A percentile compares a stretch with the other conserved stretches of the same genome.
Evolutionary conservation across 2,797 vertebrate species (phyloP).

Genomic region (Crocidura indochinensis): DNA sequence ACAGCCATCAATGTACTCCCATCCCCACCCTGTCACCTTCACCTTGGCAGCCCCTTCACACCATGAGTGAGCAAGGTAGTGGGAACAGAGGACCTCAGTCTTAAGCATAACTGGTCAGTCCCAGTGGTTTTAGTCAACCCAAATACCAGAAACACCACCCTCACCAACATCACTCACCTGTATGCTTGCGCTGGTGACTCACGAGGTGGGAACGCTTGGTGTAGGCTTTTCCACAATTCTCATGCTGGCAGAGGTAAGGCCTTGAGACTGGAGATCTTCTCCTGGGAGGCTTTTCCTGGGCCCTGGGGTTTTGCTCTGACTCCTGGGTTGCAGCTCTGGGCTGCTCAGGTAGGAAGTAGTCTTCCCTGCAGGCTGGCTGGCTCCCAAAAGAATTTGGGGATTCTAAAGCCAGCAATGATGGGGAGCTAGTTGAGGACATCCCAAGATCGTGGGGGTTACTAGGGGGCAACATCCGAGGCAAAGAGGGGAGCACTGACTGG

Average conservation of each 20-base stretch:
- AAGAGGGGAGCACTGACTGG: not conserved
- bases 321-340: not conserved
- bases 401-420: constrained; percentile 46
- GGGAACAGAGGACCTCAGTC: no score
- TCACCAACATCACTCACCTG: constrained; percentile 60
- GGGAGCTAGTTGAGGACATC: not conserved
- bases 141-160: not conserved
- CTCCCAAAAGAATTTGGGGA: constrained; percentile 27
- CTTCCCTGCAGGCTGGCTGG: constrained; percentile 41
- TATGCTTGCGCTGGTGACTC: constrained; percentile 79
- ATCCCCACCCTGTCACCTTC: no score
- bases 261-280: not conserved
- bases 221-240: constrained; percentile 80
- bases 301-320: not conserved
- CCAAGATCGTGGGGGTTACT: not conserved
- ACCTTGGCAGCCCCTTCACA: no score
- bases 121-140: not conserved
- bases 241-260: constrained; percentile 54
- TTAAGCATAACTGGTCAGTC: no score
- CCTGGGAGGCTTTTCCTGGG: not conserved
- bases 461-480: constrained; percentile 39
- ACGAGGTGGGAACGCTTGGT: constrained; percentile 79
- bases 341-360: not conserved
- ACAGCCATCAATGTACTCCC: not conserved
- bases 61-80: no score